Percentiles rank a stretch among this genome's conserved stretches.
These are phyloP conservation scores for Oscheius myriophilus DNA, from an alignment of 2,888 invertebrate species.

Conservation along the genomic window DNA sequence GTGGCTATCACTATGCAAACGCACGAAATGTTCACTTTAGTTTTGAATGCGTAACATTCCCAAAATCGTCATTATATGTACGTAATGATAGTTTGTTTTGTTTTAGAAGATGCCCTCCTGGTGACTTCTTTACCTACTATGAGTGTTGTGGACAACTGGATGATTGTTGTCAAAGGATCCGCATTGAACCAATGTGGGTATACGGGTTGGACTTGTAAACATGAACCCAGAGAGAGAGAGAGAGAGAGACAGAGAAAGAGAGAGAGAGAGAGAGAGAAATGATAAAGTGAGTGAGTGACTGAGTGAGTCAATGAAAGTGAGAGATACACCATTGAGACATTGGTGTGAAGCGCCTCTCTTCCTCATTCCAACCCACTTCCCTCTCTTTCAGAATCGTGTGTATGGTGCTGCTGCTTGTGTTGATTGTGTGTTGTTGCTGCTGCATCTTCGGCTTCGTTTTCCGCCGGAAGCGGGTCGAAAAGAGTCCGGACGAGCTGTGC, in stretches of 20 bases:
- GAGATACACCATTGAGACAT: no score
- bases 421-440: constrained; percentile 46
- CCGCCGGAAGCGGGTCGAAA: constrained; percentile 27
- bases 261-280: no score
- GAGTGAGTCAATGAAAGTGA: no score
- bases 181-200: constrained; percentile 45
- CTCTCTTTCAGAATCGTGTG: constrained; percentile 30
- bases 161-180: constrained; percentile 41
- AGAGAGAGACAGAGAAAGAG: no score
- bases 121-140: constrained; percentile 44
- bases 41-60: no score
- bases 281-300: no score
- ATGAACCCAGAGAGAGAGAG: no score
- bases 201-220: not conserved
- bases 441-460: constrained; percentile 22
- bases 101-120: constrained; percentile 42
- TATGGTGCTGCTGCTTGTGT: constrained; percentile 31
- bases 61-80: no score
- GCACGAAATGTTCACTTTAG: no score
- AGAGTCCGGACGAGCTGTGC: constrained; percentile 23
- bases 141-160: constrained; percentile 47
- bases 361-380: not conserved
- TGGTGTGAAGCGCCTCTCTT: no score
- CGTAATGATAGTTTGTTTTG: no score
- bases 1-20: no score